Percentiles rank a stretch among this genome's conserved stretches.
Evolutionary conservation across 2,888 invertebrate genomes (phyloP).

Genomic region (Eutolmus rufibarbis): DNA sequence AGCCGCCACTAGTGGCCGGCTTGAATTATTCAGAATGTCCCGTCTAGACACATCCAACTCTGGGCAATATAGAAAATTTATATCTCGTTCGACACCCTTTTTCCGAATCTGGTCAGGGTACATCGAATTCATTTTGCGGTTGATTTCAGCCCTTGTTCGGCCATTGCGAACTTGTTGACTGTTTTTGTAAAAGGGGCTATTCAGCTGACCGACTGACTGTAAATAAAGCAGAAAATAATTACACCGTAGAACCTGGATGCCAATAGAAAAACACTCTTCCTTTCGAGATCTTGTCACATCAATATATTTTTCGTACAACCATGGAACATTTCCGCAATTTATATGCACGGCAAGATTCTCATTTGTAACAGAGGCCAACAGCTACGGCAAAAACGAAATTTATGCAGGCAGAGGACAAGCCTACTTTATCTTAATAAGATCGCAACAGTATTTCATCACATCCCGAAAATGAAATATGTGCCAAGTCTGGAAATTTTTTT

Average conservation of each 20-base stretch:
- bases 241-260: background rate
- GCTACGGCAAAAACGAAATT: slow-evolving; percentile 1
- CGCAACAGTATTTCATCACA: slow-evolving; percentile 23
- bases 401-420: background rate
- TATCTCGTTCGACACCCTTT: background rate
- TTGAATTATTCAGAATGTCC: slow-evolving; percentile 30
- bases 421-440: slow-evolving; percentile 34
- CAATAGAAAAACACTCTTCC: background rate
- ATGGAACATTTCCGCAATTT: background rate
- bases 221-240: background rate
- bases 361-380: background rate
- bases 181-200: background rate
- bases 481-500: background rate
- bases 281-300: background rate
- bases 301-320: background rate
- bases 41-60: slow-evolving; percentile 19
- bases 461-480: slow-evolving; percentile 21
- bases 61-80: slow-evolving; percentile 9
- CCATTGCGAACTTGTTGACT: background rate
- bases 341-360: slow-evolving; percentile 2
- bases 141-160: background rate
- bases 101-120: background rate
- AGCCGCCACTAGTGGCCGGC: background rate
- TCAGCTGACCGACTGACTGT: background rate
- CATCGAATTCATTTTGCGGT: slow-evolving; percentile 25